Evolutionary conservation across 2,888 invertebrate species (phyloP), one percentile per base, ranked within the genome.

Genomic region (Caenorhabditis becei): DNA sequence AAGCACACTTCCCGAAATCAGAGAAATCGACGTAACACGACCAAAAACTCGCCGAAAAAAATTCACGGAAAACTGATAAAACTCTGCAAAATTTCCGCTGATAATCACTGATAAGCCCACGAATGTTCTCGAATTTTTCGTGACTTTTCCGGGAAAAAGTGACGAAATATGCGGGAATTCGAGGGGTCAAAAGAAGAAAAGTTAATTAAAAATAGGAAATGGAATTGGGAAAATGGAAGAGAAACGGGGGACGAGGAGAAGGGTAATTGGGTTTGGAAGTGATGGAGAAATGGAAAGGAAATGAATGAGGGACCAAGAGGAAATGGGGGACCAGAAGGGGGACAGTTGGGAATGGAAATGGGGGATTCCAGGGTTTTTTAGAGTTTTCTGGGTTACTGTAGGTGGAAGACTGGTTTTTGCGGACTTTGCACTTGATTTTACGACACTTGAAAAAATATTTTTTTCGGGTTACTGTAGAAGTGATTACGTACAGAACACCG

Each of bases 21-120:
- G 35, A n/a, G 41, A 49, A 65, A 61, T 14, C 61, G 37, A 62
- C 71, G 71, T 71, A 62, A 62, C n/a, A 54, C 53, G 71, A 71
- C 71, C 71, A 71, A 71, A 62, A 71, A 71, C 62, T 62, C 11
- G 8, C 35, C 35, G 23, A 35, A 26, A 23, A 49, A 59, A 35
- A 47, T 61, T 61, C 59, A 70, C 70, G 70, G 70, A 71, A 71
- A 71, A 71, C 54, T 71, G 71, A 71, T 71, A 71, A 62, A 24
- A 2, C n/a, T 44, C 53, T 53, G 61, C 62, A 32, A 35, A 32
- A 18, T 20, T 4, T 10, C 10, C 23, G 41, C 20, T 54, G 53
- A 66, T 54, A 54, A 41, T 41, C 35, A n/a, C n/a, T n/a, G n/a
- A n/a, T n/a, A n/a, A 4, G 11, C 51, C 5, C 18, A 51, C 16